Evolutionary conservation across 2,797 vertebrate genomes (phyloP).

Genomic region (Gymnoscopelus microlampas): DNA sequence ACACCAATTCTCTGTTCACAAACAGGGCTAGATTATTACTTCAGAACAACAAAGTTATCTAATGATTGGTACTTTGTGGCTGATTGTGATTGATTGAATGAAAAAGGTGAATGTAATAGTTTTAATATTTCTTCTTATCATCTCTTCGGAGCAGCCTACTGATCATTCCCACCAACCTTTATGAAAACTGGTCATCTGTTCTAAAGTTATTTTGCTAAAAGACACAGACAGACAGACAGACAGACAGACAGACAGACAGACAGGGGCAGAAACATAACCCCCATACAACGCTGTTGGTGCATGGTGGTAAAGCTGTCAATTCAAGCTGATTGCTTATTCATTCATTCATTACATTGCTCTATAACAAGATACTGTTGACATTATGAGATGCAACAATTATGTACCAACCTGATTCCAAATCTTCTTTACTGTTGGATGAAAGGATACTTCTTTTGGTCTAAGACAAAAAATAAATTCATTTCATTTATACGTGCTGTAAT

Average conservation of each 20-base stretch:
- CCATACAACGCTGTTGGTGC: too few relatives aligned
- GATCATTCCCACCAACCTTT: too few relatives aligned
- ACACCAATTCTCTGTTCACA: constrained; percentile 7
- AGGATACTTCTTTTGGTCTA: background rate
- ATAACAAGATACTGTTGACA: background rate
- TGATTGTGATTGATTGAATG: background rate
- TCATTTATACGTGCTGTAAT: background rate
- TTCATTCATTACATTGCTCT: too few relatives aligned
- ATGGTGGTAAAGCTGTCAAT: too few relatives aligned
- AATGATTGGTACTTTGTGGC: too few relatives aligned
- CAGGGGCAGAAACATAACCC: too few relatives aligned
- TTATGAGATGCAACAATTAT: background rate
- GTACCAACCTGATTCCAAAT: constrained; percentile 18
- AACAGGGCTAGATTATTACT: background rate
- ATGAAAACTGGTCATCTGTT: too few relatives aligned
- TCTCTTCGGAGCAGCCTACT: too few relatives aligned
- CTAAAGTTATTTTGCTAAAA: too few relatives aligned
- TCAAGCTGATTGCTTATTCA: too few relatives aligned
- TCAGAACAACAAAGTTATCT: background rate
- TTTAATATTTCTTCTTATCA: too few relatives aligned
- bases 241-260: too few relatives aligned
- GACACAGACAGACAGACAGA: background rate
- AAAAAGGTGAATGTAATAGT: background rate
- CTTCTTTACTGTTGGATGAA: fast-evolving
- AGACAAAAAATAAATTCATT: background rate